Base-by-base conservation (phyloP, 2,797 vertebrate genomes). In the Apodemus agrarius region DNA sequence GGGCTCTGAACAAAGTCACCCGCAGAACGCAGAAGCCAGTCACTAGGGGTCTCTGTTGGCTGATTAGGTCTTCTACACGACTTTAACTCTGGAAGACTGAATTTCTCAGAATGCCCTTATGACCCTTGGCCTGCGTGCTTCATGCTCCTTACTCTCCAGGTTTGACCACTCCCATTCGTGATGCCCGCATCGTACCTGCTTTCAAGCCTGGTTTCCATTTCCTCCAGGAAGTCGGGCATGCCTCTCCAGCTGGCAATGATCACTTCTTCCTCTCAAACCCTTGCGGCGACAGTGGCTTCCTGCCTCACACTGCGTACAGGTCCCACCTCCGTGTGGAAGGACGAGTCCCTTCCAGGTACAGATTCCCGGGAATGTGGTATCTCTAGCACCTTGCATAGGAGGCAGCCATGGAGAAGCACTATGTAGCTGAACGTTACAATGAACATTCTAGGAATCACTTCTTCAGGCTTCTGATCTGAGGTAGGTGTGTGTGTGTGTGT, bases 41-140 rank as follows among this genome's bases (percentile, higher is more conserved):
- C 26, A 13, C 2, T 5, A 0, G 9, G 10, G 14, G 80, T 67
- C 65, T 22, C 46, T 0, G 0, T 67, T 65, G 57, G 24, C 34
- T 1, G 4, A 7, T 26, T 10, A 2, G 17, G 46, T 17, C 52
- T 1, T 87, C 8, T 11, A 19, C 13, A 37, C 9, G 43, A 1
- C 31, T 94, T 61, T 81, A 65, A 7, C 34, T 22, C 29, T 0
- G 22, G 49, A 46, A 61, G n/a, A 75, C 34, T 54, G 82, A 78
- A 52, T 82, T 84, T 46, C 19, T 74, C 6, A 14, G 19, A 34
- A 24, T 49, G 6, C 19, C 21, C 8, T 46, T 6, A 1, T 26
- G 24, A 46, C 49, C 43, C 46, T 83, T 16, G 10, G 22, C 69
- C 78, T 14, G 0, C 1, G 9, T 17, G 49, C n/a, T 29, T 74